Percentiles rank a stretch among this genome's conserved stretches.
Conservation (phyloP, 2,888 invertebrate species). For the Trichacis sp. region DNA sequence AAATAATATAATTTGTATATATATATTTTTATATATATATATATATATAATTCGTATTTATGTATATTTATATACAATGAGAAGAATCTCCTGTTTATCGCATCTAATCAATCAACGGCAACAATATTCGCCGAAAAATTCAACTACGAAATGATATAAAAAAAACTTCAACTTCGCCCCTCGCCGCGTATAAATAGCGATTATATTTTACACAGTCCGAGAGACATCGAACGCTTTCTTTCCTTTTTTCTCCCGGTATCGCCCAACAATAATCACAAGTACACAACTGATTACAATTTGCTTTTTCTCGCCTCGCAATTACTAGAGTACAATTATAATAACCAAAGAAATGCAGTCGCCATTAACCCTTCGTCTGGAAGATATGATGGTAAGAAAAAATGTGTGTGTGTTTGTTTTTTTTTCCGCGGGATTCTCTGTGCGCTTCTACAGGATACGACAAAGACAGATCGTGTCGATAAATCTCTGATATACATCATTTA, state of each 20-base stretch:
- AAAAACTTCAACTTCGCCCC: constrained; percentile 31
- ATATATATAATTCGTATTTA: constrained; percentile 10
- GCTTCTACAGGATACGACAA: constrained; percentile 47
- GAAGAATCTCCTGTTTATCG: constrained; percentile 61
- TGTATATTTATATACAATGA: constrained; percentile 72
- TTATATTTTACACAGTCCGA: constrained; percentile 44
- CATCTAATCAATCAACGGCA: constrained; percentile 40
- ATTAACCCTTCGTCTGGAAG: constrained; percentile 43
- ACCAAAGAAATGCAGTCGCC: constrained; percentile 34
- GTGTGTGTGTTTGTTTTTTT: no score
- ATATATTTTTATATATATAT: constrained; percentile 20
- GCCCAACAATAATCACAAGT: constrained; percentile 31
- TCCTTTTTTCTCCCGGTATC: neutral
- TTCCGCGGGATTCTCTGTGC: constrained; percentile 43
- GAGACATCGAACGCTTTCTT: constrained; percentile 44
- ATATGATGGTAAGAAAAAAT: constrained; percentile 46
- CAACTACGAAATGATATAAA: constrained; percentile 42
- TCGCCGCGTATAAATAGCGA: constrained; percentile 39
- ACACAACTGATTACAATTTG: constrained; percentile 27
- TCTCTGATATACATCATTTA: constrained; percentile 60
- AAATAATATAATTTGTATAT: constrained; percentile 68
- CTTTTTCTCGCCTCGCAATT: neutral
- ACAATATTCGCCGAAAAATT: constrained; percentile 47
- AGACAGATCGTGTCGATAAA: constrained; percentile 53
- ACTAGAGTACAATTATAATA: neutral